Evolutionary conservation across 2,113 vertebrate species (phyloP).

Genomic region (Puffinus mauretanicus): DNA sequence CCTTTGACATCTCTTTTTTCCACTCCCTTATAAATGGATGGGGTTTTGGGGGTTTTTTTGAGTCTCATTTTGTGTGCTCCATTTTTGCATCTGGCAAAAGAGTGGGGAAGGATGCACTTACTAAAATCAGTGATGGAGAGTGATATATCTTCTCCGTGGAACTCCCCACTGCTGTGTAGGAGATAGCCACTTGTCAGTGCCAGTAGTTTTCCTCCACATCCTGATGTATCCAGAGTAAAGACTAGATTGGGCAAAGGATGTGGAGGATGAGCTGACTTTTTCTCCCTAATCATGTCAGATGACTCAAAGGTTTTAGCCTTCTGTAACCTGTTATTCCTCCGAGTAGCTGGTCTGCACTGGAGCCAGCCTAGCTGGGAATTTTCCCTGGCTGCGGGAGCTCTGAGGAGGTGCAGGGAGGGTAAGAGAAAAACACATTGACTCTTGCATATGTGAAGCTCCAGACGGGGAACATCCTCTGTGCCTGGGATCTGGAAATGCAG

Average conservation of each 20-base stretch:
- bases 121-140: neutral
- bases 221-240: neutral
- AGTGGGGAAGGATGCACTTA: neutral
- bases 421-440: conserved; percentile 15
- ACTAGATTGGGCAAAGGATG: neutral
- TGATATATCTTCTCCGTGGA: neutral
- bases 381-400: neutral
- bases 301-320: neutral
- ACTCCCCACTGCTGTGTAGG: neutral
- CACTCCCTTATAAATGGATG: neutral
- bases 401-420: neutral
- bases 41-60: neutral
- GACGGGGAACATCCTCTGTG: neutral
- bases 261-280: neutral
- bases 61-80: neutral
- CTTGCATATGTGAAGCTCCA: conserved; percentile 40
- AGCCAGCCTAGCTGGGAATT: neutral
- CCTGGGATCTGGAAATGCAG: conserved; percentile 35
- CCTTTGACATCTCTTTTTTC: neutral
- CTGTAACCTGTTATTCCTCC: neutral
- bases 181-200: neutral
- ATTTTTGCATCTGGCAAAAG: neutral
- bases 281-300: neutral
- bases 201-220: neutral
- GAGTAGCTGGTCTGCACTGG: neutral